Evolutionary conservation across 1,140 invertebrate genomes (phyloP).

Genomic region (Bombyx mori): ASM3026992v2 NC_085114.1:13868501-13869000

Average conservation of each 20-base stretch:
- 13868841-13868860: neutral
- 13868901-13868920: neutral
- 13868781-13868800: no score
- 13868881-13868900: neutral
- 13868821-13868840: no score
- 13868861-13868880: no score
- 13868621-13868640: neutral
- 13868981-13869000: no score
- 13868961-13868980: neutral
- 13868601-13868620: conserved; percentile 53
- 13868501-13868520: conserved; percentile 38
- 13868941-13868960: neutral
- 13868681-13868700: no score
- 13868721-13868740: no score
- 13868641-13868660: no score
- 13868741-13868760: no score
- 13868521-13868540: conserved; percentile 44
- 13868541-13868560: conserved; percentile 69
- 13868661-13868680: no score
- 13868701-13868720: no score
- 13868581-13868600: conserved; percentile 72
- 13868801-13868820: no score
- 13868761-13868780: no score
- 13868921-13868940: neutral
- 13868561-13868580: conserved; percentile 73